Conservation (phyloP, 2,113 vertebrate genomes). For the Trogon melanurus region DNA sequence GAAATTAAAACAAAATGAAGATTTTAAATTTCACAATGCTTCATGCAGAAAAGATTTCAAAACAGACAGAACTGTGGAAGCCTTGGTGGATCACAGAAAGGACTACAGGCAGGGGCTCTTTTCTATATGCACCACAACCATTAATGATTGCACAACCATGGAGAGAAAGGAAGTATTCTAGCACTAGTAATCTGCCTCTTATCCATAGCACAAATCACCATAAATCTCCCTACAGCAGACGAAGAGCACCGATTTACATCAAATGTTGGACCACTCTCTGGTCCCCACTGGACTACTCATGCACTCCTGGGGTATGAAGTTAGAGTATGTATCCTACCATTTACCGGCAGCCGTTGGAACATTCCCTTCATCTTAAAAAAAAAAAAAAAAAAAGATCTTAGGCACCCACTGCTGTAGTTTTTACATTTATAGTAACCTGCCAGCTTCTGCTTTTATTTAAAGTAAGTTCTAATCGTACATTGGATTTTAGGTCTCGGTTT, state of each 20-base stretch:
- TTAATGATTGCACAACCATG: background rate
- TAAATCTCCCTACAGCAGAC: background rate
- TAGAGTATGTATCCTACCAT: background rate
- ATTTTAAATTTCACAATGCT: background rate
- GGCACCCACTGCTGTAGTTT: background rate
- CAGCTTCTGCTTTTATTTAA: constrained; percentile 44
- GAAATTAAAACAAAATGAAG: background rate
- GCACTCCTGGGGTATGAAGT: background rate
- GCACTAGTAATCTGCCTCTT: background rate
- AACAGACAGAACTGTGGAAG: background rate
- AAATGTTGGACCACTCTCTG: background rate
- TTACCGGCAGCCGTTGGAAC: background rate
- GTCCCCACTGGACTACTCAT: background rate
- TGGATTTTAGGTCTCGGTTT: constrained; percentile 27
- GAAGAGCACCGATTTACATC: background rate
- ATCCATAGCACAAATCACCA: background rate
- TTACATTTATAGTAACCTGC: constrained; percentile 25
- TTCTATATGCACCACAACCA: background rate
- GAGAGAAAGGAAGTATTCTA: background rate
- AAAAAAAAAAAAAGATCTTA: background rate
- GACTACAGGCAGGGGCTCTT: background rate
- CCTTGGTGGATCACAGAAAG: background rate
- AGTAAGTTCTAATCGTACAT: constrained; percentile 15
- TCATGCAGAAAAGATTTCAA: background rate
- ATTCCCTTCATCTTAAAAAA: background rate